phyloP scores from a whole-genome alignment of 2,797 vertebrate genomes.

The Vireo griseus region DNA sequence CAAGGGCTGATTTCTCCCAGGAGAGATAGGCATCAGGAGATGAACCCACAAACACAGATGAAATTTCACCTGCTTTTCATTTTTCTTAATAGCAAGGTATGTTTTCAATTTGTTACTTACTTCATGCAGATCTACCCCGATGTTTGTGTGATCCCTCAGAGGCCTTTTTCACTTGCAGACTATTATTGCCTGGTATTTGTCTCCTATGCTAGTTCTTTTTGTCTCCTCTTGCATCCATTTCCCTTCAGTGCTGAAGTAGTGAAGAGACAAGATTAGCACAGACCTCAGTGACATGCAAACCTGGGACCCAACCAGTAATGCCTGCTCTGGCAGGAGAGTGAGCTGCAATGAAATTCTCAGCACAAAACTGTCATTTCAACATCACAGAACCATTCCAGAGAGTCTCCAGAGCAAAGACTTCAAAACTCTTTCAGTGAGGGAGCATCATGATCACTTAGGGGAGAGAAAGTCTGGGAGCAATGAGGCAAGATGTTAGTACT shows the following conservation, averaged over 20 bases:
- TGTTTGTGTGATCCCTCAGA: neutral
- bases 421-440: neutral
- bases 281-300: neutral
- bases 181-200: neutral
- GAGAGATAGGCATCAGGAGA: neutral
- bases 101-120: neutral
- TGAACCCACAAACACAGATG: neutral
- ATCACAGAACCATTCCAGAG: neutral
- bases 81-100: neutral
- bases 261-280: neutral
- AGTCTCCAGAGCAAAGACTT: neutral
- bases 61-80: neutral
- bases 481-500: accelerated
- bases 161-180: neutral
- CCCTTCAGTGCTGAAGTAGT: neutral
- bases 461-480: neutral
- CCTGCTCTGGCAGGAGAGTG: neutral
- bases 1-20: neutral
- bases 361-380: neutral
- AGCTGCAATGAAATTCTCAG: neutral
- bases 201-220: neutral
- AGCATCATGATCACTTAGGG: neutral
- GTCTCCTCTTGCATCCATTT: neutral
- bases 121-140: neutral
- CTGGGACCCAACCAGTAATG: neutral